Evolutionary conservation across 2,888 invertebrate genomes (phyloP).

Genomic region (Drosophila algonquin): DNA sequence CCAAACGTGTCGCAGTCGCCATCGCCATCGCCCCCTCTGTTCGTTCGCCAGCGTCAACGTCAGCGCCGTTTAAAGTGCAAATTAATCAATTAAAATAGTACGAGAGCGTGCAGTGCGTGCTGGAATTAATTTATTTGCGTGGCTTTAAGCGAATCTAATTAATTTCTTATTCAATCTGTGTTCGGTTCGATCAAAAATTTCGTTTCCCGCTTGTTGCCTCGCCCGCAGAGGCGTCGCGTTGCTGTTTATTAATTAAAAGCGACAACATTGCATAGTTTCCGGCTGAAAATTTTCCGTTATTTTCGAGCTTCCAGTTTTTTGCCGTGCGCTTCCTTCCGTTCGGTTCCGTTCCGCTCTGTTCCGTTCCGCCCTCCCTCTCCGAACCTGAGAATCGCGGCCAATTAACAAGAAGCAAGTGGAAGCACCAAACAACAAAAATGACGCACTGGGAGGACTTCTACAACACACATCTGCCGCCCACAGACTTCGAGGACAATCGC

Average conservation of each 20-base stretch:
- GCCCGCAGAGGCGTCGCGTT: background rate
- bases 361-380: constrained; percentile 4
- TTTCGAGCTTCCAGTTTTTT: constrained; percentile 65
- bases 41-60: constrained; percentile 29
- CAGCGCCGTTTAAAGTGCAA: constrained; percentile 26
- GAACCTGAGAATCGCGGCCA: constrained; percentile 19
- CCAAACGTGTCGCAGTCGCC: constrained; percentile 28
- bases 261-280: constrained; percentile 62
- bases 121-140: constrained; percentile 39
- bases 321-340: constrained; percentile 15
- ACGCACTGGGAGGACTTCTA: constrained; percentile 94
- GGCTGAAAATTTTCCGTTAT: constrained; percentile 48
- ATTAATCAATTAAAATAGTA: constrained; percentile 46
- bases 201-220: constrained; percentile 43
- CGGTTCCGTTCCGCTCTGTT: constrained; percentile 12
- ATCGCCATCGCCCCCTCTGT: constrained; percentile 17
- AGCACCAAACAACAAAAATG: constrained; percentile 53
- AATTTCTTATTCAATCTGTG: constrained; percentile 26
- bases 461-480: constrained; percentile 90
- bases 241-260: constrained; percentile 64
- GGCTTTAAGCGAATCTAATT: constrained; percentile 46
- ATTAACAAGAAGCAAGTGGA: constrained; percentile 21
- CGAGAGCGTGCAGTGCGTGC: constrained; percentile 43
- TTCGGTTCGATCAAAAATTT: constrained; percentile 22
- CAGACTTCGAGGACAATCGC: constrained; percentile 90